These are phyloP conservation scores for Cariama cristata DNA, from an alignment of 2,113 vertebrate species.

Conservation along the genomic window DNA sequence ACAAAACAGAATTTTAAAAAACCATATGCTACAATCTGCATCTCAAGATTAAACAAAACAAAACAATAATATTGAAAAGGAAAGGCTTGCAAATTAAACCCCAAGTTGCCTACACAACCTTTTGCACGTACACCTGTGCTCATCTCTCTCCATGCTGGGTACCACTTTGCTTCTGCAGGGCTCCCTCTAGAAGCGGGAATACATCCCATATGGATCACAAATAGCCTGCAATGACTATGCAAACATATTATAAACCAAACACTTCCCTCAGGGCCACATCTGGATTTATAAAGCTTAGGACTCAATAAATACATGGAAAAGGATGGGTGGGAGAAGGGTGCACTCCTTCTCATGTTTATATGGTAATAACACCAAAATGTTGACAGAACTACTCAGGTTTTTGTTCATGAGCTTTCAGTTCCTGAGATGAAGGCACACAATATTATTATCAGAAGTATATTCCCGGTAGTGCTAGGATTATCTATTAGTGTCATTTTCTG, in stretches of 20 bases:
- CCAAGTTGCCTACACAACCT: background rate
- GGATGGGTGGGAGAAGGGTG: background rate
- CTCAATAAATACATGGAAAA: constrained; percentile 15
- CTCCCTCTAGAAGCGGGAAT: background rate
- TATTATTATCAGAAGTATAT: background rate
- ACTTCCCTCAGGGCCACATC: background rate
- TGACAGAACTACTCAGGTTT: background rate
- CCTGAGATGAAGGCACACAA: background rate
- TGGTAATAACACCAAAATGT: background rate
- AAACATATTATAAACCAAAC: background rate
- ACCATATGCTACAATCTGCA: background rate
- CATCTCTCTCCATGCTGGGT: background rate
- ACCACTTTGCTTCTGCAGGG: accelerated
- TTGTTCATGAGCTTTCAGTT: background rate
- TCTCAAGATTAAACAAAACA: background rate
- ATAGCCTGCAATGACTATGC: background rate
- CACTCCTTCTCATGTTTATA: background rate
- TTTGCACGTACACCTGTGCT: background rate
- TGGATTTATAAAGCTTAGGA: background rate
- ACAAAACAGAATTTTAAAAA: background rate
- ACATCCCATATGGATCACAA: accelerated
- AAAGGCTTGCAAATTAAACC: background rate
- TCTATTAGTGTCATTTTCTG: background rate
- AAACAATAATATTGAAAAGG: background rate
- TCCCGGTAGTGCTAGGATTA: background rate